A percentile compares a stretch with the other conserved stretches of the same genome.
phyloP scores from a whole-genome alignment of 2,113 vertebrate species.

The Monopterus albus region DNA sequence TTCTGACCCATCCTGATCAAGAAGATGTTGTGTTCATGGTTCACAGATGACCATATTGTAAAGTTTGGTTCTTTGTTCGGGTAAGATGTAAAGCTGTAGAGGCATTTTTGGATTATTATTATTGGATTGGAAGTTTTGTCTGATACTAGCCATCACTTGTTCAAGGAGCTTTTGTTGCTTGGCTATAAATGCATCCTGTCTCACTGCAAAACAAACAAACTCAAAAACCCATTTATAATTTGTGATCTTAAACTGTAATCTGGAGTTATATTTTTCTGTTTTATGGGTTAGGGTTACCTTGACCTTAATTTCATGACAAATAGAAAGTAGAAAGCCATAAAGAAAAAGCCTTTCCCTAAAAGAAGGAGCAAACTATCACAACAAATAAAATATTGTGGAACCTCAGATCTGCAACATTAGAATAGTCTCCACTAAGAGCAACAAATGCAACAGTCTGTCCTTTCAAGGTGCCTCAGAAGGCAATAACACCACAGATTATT shows the following conservation, averaged over 20 bases:
- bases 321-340: neutral
- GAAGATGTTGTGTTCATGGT: neutral
- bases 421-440: neutral
- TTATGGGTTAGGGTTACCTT: too few relatives aligned
- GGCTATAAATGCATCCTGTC: too few relatives aligned
- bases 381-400: too few relatives aligned
- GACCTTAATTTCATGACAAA: neutral
- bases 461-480: constrained; percentile 21
- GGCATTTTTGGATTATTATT: neutral
- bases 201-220: too few relatives aligned
- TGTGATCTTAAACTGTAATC: too few relatives aligned
- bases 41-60: constrained; percentile 3
- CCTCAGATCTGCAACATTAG: too few relatives aligned
- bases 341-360: neutral
- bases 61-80: constrained; percentile 5
- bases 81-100: neutral
- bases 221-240: too few relatives aligned
- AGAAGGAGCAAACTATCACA: neutral
- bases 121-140: too few relatives aligned
- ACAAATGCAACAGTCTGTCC: neutral
- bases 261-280: too few relatives aligned
- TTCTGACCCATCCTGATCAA: constrained; percentile 10
- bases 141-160: too few relatives aligned
- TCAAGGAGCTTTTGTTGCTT: too few relatives aligned
- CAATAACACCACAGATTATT: neutral